Percentiles rank a stretch among this genome's conserved stretches.
phyloP scores from a whole-genome alignment of 2,113 vertebrate genomes.

The Eptesicus fuscus region DNA sequence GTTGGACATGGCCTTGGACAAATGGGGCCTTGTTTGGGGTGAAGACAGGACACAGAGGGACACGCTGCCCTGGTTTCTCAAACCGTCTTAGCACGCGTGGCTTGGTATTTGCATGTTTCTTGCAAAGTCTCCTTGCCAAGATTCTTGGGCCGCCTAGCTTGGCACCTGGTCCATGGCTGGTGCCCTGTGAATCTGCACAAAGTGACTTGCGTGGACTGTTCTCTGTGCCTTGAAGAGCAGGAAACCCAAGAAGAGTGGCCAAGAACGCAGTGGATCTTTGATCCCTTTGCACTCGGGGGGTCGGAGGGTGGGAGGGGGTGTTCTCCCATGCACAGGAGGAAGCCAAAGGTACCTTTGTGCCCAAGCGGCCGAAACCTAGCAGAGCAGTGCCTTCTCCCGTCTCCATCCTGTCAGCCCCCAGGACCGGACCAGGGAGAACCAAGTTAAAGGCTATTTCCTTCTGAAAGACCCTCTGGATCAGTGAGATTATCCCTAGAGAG shows the following conservation, averaged over 20 bases:
- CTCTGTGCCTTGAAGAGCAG: background rate
- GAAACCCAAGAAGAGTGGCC: background rate
- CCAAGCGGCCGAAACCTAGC: background rate
- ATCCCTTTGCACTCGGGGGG: background rate
- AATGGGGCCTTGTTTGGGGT: background rate
- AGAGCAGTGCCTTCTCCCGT: background rate
- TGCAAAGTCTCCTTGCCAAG: background rate
- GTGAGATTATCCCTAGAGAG: background rate
- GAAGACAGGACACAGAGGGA: background rate
- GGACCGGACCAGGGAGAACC: background rate
- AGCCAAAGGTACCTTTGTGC: no score
- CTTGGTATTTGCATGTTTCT: fast-evolving
- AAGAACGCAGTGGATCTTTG: background rate
- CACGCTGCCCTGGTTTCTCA: fast-evolving
- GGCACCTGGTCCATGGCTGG: background rate
- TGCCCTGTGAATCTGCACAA: background rate
- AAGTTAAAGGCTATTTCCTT: background rate
- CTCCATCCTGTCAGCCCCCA: background rate
- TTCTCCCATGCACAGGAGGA: background rate
- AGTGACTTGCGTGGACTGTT: background rate
- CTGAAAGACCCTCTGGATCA: background rate
- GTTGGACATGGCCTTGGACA: background rate
- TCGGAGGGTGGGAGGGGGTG: no score
- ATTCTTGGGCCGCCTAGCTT: background rate
- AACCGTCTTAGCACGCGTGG: background rate